A percentile compares a stretch with the other conserved stretches of the same genome.
These are phyloP conservation scores for Lucilia cuprina DNA, from an alignment of 1,140 invertebrate genomes.

Conservation along the genomic window DNA sequence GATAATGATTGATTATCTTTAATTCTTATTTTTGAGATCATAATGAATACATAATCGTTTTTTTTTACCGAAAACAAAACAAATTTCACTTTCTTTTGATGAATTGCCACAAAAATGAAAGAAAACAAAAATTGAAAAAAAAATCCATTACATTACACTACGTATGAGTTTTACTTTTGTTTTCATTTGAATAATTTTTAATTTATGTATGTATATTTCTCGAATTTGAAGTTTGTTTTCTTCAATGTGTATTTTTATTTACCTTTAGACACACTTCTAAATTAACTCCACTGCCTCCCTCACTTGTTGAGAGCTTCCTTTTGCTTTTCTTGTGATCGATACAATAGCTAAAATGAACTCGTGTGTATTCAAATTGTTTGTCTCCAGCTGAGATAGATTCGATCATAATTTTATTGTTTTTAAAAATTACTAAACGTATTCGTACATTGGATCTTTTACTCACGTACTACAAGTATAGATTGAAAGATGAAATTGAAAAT, in stretches of 20 bases:
- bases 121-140: background rate
- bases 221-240: background rate
- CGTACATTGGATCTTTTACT: background rate
- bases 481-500: slow-evolving; percentile 28
- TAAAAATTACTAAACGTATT: background rate
- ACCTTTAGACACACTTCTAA: background rate
- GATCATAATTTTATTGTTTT: background rate
- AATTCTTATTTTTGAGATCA: background rate
- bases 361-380: too few relatives aligned
- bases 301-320: background rate
- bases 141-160: background rate
- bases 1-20: background rate
- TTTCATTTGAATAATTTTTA: slow-evolving; percentile 19
- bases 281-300: background rate
- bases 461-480: background rate
- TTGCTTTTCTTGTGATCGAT: background rate
- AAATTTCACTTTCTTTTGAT: slow-evolving; percentile 33
- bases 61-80: slow-evolving; percentile 9
- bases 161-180: slow-evolving; percentile 12
- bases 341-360: background rate
- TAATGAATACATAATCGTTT: background rate
- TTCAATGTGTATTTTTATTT: background rate
- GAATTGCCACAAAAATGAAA: background rate
- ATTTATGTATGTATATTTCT: background rate
- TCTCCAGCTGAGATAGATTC: slow-evolving; percentile 8